A percentile compares a stretch with the other conserved stretches of the same genome.
phyloP scores from a whole-genome alignment of 2,113 vertebrate species.

The Rissa tridactyla region DNA sequence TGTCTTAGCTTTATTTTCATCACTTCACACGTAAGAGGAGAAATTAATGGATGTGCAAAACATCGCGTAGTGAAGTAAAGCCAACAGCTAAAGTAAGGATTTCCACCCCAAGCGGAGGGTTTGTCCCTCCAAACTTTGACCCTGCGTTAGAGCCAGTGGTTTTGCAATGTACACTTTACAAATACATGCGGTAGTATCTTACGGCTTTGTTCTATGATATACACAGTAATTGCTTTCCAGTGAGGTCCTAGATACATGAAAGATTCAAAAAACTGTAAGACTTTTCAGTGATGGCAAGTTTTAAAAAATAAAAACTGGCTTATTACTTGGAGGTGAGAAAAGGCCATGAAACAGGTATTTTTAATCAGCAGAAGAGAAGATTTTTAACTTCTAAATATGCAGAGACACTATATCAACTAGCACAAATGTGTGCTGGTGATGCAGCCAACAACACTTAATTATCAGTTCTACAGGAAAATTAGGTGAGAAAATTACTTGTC shows the following conservation, averaged over 20 bases:
- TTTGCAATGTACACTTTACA: background rate
- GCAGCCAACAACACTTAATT: conserved; percentile 82
- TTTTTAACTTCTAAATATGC: conserved; percentile 78
- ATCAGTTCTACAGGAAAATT: conserved; percentile 84
- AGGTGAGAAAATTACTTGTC: conserved; percentile 85
- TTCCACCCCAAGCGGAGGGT: background rate
- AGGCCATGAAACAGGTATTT: conserved; percentile 57
- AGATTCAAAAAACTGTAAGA: background rate
- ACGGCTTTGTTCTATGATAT: background rate
- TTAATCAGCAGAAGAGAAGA: conserved; percentile 63
- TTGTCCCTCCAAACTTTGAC: background rate
- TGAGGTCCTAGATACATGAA: background rate
- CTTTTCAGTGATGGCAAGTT: background rate
- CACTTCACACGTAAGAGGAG: background rate
- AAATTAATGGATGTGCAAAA: background rate
- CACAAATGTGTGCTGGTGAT: conserved; percentile 75
- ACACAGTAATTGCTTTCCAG: background rate
- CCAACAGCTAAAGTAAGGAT: background rate
- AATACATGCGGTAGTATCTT: background rate
- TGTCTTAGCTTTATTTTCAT: background rate
- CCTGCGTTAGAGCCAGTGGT: background rate
- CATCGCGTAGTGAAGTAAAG: background rate
- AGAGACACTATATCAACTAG: conserved; percentile 76
- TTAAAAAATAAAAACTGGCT: background rate
- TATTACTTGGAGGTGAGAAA: conserved; percentile 24